These are phyloP conservation scores for Cryptoprocta ferox DNA, from an alignment of 2,797 vertebrate genomes.

Conservation along the genomic window DNA sequence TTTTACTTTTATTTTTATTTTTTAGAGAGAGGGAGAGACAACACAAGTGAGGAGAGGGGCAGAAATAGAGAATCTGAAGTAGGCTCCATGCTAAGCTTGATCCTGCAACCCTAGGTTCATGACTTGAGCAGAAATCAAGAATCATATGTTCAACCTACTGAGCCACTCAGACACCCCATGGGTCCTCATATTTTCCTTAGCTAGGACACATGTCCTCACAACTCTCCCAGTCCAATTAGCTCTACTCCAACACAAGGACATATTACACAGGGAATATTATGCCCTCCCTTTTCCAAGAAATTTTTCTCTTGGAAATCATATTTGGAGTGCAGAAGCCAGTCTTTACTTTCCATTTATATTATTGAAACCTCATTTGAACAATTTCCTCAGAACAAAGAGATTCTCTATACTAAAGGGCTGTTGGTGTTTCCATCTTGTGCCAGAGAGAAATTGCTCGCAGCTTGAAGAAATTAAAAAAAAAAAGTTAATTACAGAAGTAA, in stretches of 20 bases:
- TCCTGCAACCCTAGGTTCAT: too few species aligned
- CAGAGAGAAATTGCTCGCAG: constrained; percentile 65
- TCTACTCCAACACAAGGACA: neutral
- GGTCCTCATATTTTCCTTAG: neutral
- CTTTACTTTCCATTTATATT: constrained; percentile 60
- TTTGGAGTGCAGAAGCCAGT: neutral
- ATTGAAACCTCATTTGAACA: constrained; percentile 24
- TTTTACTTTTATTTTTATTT: too few species aligned
- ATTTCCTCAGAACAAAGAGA: constrained; percentile 67
- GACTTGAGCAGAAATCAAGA: too few species aligned
- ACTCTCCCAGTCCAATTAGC: neutral
- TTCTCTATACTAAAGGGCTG: constrained; percentile 38
- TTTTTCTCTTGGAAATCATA: constrained; percentile 16
- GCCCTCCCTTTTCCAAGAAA: neutral
- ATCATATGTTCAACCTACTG: too few species aligned
- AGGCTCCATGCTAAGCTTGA: too few species aligned
- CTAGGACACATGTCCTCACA: neutral
- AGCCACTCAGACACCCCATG: too few species aligned
- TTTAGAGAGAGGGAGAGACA: too few species aligned
- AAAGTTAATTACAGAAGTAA: constrained; percentile 55
- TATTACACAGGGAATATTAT: neutral
- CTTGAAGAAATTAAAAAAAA: constrained; percentile 23
- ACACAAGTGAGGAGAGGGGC: too few species aligned
- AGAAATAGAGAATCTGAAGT: too few species aligned
- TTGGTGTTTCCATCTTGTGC: constrained; percentile 53